Evolutionary conservation across 2,113 vertebrate species (phyloP).

Genomic region (Malurus alboscapulatus): DNA sequence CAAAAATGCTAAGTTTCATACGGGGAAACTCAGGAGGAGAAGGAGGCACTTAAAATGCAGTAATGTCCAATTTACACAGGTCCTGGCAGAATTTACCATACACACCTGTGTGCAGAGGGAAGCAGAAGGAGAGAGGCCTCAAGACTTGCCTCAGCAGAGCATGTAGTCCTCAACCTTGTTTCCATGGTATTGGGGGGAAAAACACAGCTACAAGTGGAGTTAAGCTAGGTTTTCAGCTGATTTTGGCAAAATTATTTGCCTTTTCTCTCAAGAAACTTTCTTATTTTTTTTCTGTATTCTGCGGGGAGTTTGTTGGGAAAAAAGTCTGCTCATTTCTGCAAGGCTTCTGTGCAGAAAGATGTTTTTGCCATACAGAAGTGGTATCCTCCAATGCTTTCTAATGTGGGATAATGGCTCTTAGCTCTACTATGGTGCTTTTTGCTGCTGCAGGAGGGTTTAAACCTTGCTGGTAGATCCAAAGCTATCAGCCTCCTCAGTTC

Average conservation of each 20-base stretch:
- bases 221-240: neutral
- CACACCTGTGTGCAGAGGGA: neutral
- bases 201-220: neutral
- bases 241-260: neutral
- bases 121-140: neutral
- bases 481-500: neutral
- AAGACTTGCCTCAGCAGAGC: neutral
- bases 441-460: neutral
- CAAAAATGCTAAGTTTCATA: neutral
- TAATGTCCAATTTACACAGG: neutral
- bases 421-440: neutral
- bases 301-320: neutral
- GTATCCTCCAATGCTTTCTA: neutral
- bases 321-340: neutral
- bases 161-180: neutral
- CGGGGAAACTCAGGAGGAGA: neutral
- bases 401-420: neutral
- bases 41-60: neutral
- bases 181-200: neutral
- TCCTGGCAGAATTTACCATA: neutral
- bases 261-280: neutral
- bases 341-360: neutral
- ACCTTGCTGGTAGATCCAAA: neutral
- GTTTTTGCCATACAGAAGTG: neutral
- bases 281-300: neutral